Evolutionary conservation across 2,888 invertebrate genomes (phyloP).

Genomic region (Opisthograptis luteolata): DNA sequence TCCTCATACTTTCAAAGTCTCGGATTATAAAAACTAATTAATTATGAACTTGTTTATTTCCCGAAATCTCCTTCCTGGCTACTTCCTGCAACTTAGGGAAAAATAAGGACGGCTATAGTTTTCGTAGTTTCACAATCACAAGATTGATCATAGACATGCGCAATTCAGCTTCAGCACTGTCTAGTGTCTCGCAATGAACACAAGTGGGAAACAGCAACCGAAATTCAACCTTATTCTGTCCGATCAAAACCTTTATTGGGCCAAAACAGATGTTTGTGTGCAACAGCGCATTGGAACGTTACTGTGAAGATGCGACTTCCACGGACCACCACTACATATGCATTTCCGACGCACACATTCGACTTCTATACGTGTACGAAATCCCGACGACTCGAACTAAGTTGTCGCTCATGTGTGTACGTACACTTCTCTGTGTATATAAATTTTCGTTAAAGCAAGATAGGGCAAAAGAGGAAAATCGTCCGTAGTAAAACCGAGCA

Average conservation of each 20-base stretch:
- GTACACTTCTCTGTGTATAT: slow-evolving; percentile 64
- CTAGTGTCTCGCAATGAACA: slow-evolving; percentile 59
- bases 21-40: slow-evolving; percentile 36
- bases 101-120: slow-evolving; percentile 77
- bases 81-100: slow-evolving; percentile 55
- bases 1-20: slow-evolving; percentile 25
- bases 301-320: slow-evolving; percentile 64
- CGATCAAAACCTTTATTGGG: slow-evolving; percentile 51
- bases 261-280: slow-evolving; percentile 54
- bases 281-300: slow-evolving; percentile 60
- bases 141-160: slow-evolving; percentile 76
- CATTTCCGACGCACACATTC: slow-evolving; percentile 45
- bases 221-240: slow-evolving; percentile 54
- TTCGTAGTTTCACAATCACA: slow-evolving; percentile 65
- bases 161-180: slow-evolving; percentile 55
- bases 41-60: slow-evolving; percentile 19
- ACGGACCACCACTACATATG: slow-evolving; percentile 51
- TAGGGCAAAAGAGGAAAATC: slow-evolving; percentile 77
- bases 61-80: not conserved
- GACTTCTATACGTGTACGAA: slow-evolving; percentile 33
- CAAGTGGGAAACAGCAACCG: slow-evolving; percentile 41
- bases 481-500: slow-evolving; percentile 68
- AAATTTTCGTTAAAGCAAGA: slow-evolving; percentile 75
- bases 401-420: slow-evolving; percentile 67
- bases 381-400: slow-evolving; percentile 50